phyloP scores from a whole-genome alignment of 2,113 vertebrate genomes.

The Rousettus leschenaultii region DNA sequence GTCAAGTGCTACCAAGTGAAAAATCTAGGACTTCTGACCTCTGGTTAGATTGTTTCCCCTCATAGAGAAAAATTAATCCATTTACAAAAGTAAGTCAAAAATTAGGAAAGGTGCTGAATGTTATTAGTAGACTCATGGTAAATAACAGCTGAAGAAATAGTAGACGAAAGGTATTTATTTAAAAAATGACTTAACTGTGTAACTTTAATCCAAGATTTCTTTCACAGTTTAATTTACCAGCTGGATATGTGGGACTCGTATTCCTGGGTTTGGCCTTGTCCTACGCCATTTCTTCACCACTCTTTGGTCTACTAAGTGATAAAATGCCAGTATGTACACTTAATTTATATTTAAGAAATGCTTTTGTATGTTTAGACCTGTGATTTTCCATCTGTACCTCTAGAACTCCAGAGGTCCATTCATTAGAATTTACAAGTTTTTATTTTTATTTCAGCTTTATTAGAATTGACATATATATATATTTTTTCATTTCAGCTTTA shows the following conservation, averaged over 20 bases:
- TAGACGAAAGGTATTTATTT: neutral
- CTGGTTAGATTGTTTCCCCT: neutral
- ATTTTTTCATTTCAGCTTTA: neutral
- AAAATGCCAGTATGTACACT: constrained; percentile 89
- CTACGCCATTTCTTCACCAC: constrained; percentile 89
- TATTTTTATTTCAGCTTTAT: neutral
- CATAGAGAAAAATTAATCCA: neutral
- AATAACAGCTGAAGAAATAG: neutral
- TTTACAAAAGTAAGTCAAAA: neutral
- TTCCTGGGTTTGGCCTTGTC: constrained; percentile 91
- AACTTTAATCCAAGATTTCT: constrained; percentile 8
- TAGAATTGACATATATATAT: neutral
- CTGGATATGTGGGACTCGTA: constrained; percentile 92
- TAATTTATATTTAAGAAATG: neutral
- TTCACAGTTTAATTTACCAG: constrained; percentile 88
- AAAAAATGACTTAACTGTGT: neutral
- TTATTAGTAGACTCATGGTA: neutral
- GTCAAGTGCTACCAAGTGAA: neutral
- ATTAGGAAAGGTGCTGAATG: neutral
- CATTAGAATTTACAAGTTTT: neutral
- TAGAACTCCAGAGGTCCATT: neutral
- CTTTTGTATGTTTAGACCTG: neutral
- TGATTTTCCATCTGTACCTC: neutral
- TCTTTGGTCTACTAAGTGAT: constrained; percentile 91
- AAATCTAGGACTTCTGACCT: neutral